Evolutionary conservation across 2,113 vertebrate species (phyloP).

Genomic region (Cepphus grylle): DNA sequence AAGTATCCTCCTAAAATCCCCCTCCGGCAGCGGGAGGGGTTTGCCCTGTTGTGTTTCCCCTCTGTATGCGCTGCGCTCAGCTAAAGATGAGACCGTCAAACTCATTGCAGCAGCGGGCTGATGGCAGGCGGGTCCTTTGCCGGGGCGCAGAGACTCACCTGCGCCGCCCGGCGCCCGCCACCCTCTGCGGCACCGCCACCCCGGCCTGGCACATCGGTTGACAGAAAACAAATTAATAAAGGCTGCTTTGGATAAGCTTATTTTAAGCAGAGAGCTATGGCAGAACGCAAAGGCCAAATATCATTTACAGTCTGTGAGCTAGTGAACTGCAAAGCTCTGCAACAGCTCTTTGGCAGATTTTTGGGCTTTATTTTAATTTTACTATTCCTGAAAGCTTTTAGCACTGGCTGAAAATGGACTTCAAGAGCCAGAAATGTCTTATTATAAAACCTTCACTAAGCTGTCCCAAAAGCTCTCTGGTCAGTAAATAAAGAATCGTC

Average conservation of each 20-base stretch:
- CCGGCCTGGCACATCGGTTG: fast-evolving
- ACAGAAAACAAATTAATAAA: not conserved
- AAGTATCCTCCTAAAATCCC: not conserved
- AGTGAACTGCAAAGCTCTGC: not conserved
- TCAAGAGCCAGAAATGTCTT: not conserved
- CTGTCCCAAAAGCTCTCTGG: not conserved
- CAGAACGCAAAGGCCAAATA: not conserved
- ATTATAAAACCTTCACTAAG: not conserved
- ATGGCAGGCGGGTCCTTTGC: fast-evolving
- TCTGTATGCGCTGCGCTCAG: fast-evolving
- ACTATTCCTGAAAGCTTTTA: not conserved
- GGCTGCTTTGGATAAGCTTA: not conserved
- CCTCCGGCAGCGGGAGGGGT: not conserved
- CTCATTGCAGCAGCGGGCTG: not conserved
- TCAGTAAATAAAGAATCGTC: not conserved
- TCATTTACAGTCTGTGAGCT: not conserved
- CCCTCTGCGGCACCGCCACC: fast-evolving
- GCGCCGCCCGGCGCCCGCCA: not conserved
- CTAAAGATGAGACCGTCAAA: not conserved
- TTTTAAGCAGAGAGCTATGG: not conserved
- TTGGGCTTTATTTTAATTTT: not conserved
- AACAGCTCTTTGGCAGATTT: not conserved
- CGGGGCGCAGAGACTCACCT: fast-evolving
- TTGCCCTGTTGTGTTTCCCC: not conserved
- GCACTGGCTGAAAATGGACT: not conserved